A percentile compares a stretch with the other conserved stretches of the same genome.
phyloP scores from a whole-genome alignment of 2,797 vertebrate species.

The Bryconaethiops microstoma region DNA sequence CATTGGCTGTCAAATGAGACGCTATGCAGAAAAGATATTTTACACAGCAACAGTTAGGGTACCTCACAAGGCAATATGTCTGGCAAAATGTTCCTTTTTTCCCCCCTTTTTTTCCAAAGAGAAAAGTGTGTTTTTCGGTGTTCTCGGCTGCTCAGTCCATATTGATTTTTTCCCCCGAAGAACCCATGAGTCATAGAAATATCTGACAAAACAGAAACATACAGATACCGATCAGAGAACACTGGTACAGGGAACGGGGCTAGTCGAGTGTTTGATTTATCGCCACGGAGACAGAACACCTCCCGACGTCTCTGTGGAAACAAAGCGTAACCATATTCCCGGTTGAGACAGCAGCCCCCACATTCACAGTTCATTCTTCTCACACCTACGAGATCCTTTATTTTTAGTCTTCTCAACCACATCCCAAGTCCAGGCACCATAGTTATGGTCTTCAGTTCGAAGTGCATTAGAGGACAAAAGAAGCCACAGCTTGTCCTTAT shows the following conservation, averaged over 20 bases:
- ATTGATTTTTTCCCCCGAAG: conserved; percentile 40
- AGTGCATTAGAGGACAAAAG: conserved; percentile 29
- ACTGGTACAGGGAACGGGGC: conserved; percentile 23
- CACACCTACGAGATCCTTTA: conserved; percentile 14
- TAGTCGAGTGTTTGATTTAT: conserved; percentile 43
- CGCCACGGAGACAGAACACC: conserved; percentile 17
- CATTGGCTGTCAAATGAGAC: conserved; percentile 32
- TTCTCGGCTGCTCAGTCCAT: conserved; percentile 40
- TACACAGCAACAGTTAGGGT: conserved; percentile 51
- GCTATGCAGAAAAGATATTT: conserved; percentile 51
- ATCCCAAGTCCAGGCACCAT: conserved; percentile 37
- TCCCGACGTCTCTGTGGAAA: conserved; percentile 37
- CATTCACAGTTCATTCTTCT: conserved; percentile 24
- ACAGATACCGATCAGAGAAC: conserved; percentile 40
- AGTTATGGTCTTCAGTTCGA: conserved; percentile 41
- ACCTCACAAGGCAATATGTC: conserved; percentile 35
- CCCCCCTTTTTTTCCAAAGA: neutral
- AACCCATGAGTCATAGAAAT: conserved; percentile 52
- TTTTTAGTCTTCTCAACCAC: conserved; percentile 18
- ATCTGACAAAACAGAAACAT: conserved; percentile 51
- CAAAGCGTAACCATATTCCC: conserved; percentile 29
- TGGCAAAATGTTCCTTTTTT: conserved; percentile 11
- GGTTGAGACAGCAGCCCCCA: conserved; percentile 22
- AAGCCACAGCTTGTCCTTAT: conserved; percentile 44
- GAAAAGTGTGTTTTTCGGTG: conserved; percentile 3